Percentiles rank a stretch among this genome's conserved stretches.
phyloP scores from a whole-genome alignment of 2,888 invertebrate genomes.

The Eugnorisma glareosa region DNA sequence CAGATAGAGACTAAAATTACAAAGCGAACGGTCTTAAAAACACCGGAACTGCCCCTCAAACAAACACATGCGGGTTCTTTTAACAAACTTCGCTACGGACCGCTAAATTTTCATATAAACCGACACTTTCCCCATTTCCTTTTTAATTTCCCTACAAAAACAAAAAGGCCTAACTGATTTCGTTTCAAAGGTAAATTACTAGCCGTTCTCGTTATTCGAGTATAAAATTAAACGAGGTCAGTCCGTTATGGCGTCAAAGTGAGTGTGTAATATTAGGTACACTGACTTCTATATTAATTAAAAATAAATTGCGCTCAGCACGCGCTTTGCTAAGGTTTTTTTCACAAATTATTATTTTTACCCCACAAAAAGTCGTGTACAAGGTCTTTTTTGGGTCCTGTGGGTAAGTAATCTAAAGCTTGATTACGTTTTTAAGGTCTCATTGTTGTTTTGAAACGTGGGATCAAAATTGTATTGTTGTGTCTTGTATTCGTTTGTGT shows the following conservation, averaged over 20 bases:
- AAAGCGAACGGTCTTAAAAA: background rate
- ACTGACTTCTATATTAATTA: constrained; percentile 65
- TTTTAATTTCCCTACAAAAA: constrained; percentile 49
- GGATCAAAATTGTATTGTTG: constrained; percentile 16
- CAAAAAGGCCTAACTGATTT: constrained; percentile 52
- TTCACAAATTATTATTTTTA: constrained; percentile 34
- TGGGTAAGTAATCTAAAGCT: background rate
- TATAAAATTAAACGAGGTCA: constrained; percentile 65
- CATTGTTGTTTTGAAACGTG: background rate
- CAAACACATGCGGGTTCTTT: background rate
- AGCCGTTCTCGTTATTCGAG: constrained; percentile 43
- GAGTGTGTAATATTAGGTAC: constrained; percentile 65
- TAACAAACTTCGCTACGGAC: background rate
- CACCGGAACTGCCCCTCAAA: background rate
- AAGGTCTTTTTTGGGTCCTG: constrained; percentile 5
- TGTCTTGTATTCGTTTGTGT: constrained; percentile 6
- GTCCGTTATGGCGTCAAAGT: constrained; percentile 62
- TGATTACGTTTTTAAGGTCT: background rate
- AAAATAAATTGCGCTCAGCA: constrained; percentile 60
- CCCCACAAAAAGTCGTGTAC: background rate
- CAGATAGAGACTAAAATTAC: background rate
- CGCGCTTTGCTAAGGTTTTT: constrained; percentile 50
- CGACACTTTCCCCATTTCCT: constrained; percentile 36
- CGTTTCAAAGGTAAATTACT: constrained; percentile 62
- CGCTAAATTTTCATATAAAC: constrained; percentile 5